Evolutionary conservation across 1,140 invertebrate species (phyloP).

Genomic region (Procambarus virginalis): DNA sequence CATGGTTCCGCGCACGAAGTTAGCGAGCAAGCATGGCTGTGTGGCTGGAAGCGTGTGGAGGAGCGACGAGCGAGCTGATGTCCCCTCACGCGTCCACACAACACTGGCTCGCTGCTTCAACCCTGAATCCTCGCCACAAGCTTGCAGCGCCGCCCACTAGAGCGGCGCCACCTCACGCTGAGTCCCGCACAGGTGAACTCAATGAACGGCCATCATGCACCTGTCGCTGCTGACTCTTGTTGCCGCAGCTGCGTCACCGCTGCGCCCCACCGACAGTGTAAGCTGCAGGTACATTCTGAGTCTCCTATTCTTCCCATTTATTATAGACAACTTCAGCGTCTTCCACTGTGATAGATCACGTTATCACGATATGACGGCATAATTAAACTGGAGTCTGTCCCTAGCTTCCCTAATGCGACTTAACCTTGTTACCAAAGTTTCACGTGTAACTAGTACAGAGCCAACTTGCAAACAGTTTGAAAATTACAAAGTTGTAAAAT

Average conservation of each 20-base stretch:
- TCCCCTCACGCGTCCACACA: constrained; percentile 61
- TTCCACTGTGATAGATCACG: background rate
- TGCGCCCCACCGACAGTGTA: too few species aligned
- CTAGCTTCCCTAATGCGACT: too few species aligned
- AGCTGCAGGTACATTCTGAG: background rate
- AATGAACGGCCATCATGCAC: constrained; percentile 64
- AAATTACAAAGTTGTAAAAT: too few species aligned
- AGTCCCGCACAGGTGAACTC: constrained; percentile 60
- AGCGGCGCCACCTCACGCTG: constrained; percentile 41
- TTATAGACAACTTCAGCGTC: background rate
- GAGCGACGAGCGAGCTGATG: constrained; percentile 38
- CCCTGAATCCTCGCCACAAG: constrained; percentile 8
- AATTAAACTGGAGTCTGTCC: too few species aligned
- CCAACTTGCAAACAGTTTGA: too few species aligned
- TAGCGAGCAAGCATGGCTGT: background rate
- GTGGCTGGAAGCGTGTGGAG: constrained; percentile 40
- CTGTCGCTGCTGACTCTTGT: constrained; percentile 32
- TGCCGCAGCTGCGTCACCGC: background rate
- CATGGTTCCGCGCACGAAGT: constrained; percentile 11
- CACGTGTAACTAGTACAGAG: too few species aligned
- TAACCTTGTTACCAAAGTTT: too few species aligned
- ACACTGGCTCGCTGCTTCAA: constrained; percentile 48
- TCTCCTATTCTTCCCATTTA: background rate
- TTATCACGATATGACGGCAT: too few species aligned
- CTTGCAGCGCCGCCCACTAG: constrained; percentile 47